Evolutionary conservation across 2,888 invertebrate genomes (phyloP), one percentile per base, ranked within the genome.

Genomic region (Prenolepis imparis): DNA sequence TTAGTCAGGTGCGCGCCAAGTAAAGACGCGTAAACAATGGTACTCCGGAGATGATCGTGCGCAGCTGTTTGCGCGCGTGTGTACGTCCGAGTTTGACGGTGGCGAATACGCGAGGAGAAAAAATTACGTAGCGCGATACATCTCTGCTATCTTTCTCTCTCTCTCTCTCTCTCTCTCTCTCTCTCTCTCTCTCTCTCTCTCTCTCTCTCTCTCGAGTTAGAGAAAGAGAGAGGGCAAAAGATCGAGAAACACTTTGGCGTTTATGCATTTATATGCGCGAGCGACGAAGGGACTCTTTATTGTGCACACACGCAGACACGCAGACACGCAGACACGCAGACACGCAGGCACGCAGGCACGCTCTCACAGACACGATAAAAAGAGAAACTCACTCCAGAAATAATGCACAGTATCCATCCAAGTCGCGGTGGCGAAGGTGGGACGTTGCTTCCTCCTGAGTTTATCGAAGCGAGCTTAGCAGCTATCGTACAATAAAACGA

Each of bases 351-450:
- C 55, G 21, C 68, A 52, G 48, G 32, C 59, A 36, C 63, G 21
- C 72, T 18, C 57, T 36, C 74, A 77, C 82, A 64, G 70, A 48
- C 84, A 81, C 55, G 82, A 90, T 84, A 84, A 89, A 90, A 86
- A 84, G 73, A 86, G 86, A 84, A 90, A 94, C 94, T 94, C 94
- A 94, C 94, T 94, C 94, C 94, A 94, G 92, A 94, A 94, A 93
- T 94, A 94, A 94, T 94, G 94, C 94, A 94, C 94, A 93, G 94
- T 94, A 94, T 94, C 94, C 94, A 94, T 94, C 94, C 94, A 94
- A 93, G 91, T 89, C 89, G 88, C 90, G 90, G 88, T 87, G 89
- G 88, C 87, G 88, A 81, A 89, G 89, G 86, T 89, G 83, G 87
- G 77, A 73, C 61, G 81, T 83, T 77, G 88, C 82, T 72, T 84